phyloP scores from a whole-genome alignment of 2,113 vertebrate genomes.

The Spilogale gracilis region DNA sequence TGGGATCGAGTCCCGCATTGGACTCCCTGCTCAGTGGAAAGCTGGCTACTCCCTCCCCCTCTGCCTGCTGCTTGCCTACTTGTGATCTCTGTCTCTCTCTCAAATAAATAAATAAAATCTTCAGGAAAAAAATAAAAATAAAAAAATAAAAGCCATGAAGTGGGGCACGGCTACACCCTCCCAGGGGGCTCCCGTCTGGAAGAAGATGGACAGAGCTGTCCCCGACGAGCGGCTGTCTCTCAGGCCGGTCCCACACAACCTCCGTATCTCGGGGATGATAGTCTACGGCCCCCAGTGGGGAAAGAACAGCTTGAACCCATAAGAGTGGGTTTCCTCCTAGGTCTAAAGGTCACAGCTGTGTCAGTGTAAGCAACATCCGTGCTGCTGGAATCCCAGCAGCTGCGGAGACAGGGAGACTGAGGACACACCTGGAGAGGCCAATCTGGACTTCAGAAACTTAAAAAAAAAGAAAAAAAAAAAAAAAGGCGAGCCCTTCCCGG shows the following conservation, averaged over 20 bases:
- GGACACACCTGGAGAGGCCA: conserved; percentile 35
- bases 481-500: background rate
- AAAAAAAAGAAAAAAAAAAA: background rate
- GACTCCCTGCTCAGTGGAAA: no score
- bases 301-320: background rate
- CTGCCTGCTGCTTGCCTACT: no score
- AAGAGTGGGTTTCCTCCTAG: background rate
- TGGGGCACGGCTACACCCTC: fast-evolving
- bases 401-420: background rate
- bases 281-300: background rate
- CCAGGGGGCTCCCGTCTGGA: no score
- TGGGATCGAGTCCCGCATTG: no score
- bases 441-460: background rate
- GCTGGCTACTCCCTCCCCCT: no score
- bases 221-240: fast-evolving
- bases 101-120: no score
- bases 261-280: fast-evolving
- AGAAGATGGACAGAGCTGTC: background rate
- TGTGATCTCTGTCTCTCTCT: no score
- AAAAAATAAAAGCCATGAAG: background rate
- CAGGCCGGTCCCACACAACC: background rate
- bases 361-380: background rate
- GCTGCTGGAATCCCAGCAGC: conserved; percentile 47
- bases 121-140: no score
- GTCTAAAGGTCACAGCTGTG: conserved; percentile 36